Evolutionary conservation across 1,140 invertebrate genomes (phyloP).

Genomic region (Meloidogyne floridensis): DNA sequence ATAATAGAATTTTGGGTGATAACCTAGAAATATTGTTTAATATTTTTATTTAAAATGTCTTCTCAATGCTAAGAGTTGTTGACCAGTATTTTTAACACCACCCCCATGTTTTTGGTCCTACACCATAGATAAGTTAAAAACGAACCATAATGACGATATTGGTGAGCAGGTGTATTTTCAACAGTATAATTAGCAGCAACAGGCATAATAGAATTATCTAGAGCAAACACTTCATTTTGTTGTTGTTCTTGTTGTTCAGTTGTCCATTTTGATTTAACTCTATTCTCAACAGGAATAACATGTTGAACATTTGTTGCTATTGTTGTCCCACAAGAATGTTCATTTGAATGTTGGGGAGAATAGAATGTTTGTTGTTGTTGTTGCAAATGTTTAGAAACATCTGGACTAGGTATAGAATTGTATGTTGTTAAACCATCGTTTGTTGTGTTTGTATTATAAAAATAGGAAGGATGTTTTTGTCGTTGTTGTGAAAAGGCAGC

Average conservation of each 20-base stretch:
- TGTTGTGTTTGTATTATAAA: too few relatives aligned
- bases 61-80: too few relatives aligned
- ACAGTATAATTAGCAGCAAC: not conserved
- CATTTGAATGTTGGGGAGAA: not conserved
- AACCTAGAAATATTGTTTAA: not conserved
- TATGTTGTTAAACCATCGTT: not conserved
- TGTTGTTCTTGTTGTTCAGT: not conserved
- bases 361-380: not conserved
- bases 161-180: not conserved
- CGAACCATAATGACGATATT: not conserved
- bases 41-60: too few relatives aligned
- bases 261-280: not conserved
- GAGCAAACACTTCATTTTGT: not conserved
- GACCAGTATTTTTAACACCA: too few relatives aligned
- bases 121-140: too few relatives aligned
- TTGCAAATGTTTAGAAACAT: not conserved
- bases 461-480: conserved; percentile 1
- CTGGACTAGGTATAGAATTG: not conserved
- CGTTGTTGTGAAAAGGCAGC: not conserved
- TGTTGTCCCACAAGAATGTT: not conserved
- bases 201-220: not conserved
- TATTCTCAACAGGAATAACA: not conserved
- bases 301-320: not conserved
- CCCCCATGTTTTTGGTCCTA: too few relatives aligned
- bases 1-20: not conserved